These are phyloP conservation scores for Tetrax tetrax DNA, from an alignment of 2,113 vertebrate genomes.

Conservation along the genomic window DNA sequence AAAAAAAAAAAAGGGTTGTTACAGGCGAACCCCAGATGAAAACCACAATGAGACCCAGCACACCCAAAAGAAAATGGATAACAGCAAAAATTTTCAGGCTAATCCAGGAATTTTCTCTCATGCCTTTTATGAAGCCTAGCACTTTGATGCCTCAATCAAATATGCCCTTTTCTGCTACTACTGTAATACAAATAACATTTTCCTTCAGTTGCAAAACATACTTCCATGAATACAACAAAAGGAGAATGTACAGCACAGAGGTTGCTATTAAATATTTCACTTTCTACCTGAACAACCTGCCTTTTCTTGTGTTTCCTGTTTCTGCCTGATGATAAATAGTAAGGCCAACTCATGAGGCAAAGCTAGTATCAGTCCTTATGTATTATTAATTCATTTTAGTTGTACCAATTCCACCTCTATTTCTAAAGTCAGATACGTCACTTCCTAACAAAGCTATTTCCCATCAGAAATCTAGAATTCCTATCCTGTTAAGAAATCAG, in stretches of 20 bases:
- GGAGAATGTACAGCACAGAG: neutral
- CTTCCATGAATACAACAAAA: conserved; percentile 7
- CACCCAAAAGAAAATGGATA: neutral
- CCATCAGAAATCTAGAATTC: neutral
- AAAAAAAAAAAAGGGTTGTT: neutral
- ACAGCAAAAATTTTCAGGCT: neutral
- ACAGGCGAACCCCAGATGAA: neutral
- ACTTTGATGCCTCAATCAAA: neutral
- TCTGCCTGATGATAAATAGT: conserved; percentile 43
- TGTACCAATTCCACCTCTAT: neutral
- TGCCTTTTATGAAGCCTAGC: neutral
- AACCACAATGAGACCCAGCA: neutral
- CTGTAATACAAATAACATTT: neutral
- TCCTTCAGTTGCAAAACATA: conserved; percentile 2
- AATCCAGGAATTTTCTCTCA: neutral
- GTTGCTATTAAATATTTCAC: conserved; percentile 27
- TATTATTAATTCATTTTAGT: conserved; percentile 41
- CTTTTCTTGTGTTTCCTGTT: conserved; percentile 4
- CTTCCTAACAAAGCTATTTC: neutral
- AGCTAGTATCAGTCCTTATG: conserved; percentile 4
- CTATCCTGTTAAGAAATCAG: neutral
- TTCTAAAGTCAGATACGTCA: neutral
- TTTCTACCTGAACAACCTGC: neutral
- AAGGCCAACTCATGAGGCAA: conserved; percentile 10
- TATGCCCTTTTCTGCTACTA: neutral